Evolutionary conservation across 1,140 invertebrate genomes (phyloP), one percentile per base, ranked within the genome.

Genomic region (Pristionchus pacificus): DNA sequence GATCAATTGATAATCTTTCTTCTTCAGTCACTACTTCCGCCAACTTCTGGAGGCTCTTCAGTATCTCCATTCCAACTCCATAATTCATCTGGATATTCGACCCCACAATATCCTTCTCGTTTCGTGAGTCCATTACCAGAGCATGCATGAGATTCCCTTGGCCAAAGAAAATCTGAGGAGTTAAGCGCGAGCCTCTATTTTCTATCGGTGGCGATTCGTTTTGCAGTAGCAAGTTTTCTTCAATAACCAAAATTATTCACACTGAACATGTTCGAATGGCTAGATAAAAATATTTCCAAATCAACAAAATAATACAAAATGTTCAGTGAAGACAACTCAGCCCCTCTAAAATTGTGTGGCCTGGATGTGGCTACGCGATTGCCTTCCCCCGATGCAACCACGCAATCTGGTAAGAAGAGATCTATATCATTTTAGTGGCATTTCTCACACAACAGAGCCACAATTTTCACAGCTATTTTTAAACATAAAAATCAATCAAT

Each of bases 341-440:
- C 95, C 29, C 95, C 96, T 10, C 91, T 98, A 74, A 98, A 98
- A 86, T 87, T 98, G 30, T 93, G 93, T 24, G 93, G 94, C n/a
- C 98, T 98, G 84, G 93, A 95, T 15, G 92, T 96, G 33, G 95
- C 95, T 25, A 90, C 96, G 58, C 93, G 96, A 83, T 87, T 97
- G 71, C 72, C 73, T 0, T 66, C 64, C 33, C 49, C 69, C 13
- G 70, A 59, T 13, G 33, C 13, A 31, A 66, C 33, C 19, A 33
- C 66, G 3, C 27, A 67, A 28, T 61, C 59, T 29, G 71, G 71
- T 73, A 49, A 29, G 2, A 24, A 13, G 38, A 6, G 2, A 32
- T 55, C 24, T 24, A 1, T 19, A 15, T 24, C 10, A 24, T 31
- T 33, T 29, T 29, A 2, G 2, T 64, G 2, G 14, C 31, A 65